Evolutionary conservation across 2,113 vertebrate genomes (phyloP).

Genomic region (Tetrax tetrax): DNA sequence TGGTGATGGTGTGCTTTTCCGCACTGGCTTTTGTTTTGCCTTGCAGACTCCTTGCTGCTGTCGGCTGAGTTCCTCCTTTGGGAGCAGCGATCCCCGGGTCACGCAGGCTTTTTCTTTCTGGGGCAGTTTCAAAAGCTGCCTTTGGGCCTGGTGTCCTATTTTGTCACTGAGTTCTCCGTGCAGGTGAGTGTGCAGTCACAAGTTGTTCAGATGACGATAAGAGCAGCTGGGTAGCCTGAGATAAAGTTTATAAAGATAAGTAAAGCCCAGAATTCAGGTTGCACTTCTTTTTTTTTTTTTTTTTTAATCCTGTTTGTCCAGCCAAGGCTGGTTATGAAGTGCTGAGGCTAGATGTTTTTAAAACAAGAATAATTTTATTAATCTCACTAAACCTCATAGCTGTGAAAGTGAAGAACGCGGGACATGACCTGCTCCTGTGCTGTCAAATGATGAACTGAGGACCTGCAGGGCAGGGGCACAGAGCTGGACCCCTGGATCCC

Average conservation of each 20-base stretch:
- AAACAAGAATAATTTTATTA: not conserved
- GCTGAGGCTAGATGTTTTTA: not conserved
- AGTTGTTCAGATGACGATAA: not conserved
- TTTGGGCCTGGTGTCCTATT: not conserved
- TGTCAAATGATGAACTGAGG: not conserved
- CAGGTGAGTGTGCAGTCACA: not conserved
- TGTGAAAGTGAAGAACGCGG: not conserved
- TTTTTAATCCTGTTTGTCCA: not conserved
- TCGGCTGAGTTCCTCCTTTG: rapidly evolving
- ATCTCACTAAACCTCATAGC: not conserved
- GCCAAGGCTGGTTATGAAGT: not conserved
- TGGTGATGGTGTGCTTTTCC: not conserved
- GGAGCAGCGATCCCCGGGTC: rapidly evolving
- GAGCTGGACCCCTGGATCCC: not conserved
- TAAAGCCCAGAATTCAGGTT: not conserved
- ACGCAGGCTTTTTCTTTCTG: not conserved
- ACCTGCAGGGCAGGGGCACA: not conserved
- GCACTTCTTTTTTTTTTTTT: not conserved
- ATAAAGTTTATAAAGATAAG: not conserved
- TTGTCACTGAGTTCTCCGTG: rapidly evolving
- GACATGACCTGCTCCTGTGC: not conserved
- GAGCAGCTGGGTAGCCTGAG: not conserved
- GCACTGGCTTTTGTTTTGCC: not conserved
- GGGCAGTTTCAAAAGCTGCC: rapidly evolving
- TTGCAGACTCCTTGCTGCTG: rapidly evolving